Conservation (phyloP, 2,113 vertebrate genomes). For the Cebus imitator region DNA sequence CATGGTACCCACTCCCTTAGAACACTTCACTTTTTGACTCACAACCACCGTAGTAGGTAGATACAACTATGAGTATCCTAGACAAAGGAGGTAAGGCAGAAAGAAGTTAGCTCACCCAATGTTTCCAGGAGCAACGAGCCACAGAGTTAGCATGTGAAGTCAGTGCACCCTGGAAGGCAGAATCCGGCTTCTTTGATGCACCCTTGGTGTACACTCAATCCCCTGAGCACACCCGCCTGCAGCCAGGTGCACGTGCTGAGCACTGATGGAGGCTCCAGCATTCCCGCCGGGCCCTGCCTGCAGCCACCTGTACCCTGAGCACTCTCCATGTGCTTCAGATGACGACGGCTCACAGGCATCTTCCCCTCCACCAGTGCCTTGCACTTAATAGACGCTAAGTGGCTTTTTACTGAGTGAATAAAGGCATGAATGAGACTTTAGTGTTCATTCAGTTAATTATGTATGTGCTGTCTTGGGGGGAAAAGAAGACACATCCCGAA, state of each 20-base stretch:
- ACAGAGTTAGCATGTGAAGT: background rate
- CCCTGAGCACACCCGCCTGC: background rate
- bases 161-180: background rate
- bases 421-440: background rate
- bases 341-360: background rate
- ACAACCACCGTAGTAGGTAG: accelerated
- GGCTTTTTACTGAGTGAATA: background rate
- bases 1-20: background rate
- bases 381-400: background rate
- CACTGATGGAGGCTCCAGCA: too few relatives aligned
- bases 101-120: background rate
- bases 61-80: too few relatives aligned
- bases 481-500: background rate
- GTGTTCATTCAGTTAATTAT: background rate
- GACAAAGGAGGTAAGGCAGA: background rate
- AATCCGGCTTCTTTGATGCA: background rate
- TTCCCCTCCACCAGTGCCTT: background rate
- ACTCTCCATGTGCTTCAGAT: background rate
- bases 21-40: background rate
- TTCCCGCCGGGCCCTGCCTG: too few relatives aligned
- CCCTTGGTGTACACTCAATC: background rate
- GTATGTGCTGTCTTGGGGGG: accelerated
- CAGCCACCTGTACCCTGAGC: background rate
- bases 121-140: background rate
- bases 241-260: background rate